These are phyloP conservation scores for Pachycephus smyrnensis DNA, from an alignment of 2,888 invertebrate genomes.

Conservation along the genomic window DNA sequence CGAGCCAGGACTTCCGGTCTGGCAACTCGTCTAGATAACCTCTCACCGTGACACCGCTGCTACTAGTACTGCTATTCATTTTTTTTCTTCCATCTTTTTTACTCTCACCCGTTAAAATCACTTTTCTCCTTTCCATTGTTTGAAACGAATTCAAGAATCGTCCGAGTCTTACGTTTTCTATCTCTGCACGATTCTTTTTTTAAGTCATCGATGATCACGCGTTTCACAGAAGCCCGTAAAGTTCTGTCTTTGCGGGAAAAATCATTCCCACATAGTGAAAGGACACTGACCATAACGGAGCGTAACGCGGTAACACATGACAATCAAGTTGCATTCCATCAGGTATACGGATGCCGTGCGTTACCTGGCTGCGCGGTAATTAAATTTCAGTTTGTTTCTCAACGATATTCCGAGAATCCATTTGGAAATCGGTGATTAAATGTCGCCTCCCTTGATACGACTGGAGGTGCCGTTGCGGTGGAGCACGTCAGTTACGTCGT, in stretches of 20 bases:
- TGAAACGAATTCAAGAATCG: neutral
- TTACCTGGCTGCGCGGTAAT: slow-evolving; percentile 25
- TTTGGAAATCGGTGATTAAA: slow-evolving; percentile 43
- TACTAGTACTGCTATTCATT: neutral
- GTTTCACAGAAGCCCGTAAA: neutral
- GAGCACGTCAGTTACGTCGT: slow-evolving; percentile 1
- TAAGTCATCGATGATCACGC: too few species aligned
- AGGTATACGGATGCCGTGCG: neutral
- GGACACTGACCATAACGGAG: neutral
- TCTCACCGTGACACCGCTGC: slow-evolving; percentile 31
- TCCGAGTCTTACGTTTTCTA: neutral
- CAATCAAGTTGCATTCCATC: slow-evolving; percentile 2
- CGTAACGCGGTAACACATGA: neutral
- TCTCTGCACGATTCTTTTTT: neutral
- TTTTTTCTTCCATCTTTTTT: neutral
- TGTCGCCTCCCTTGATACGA: slow-evolving; percentile 23
- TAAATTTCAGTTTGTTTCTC: slow-evolving; percentile 44
- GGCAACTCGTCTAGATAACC: slow-evolving; percentile 60
- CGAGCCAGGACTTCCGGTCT: slow-evolving; percentile 30
- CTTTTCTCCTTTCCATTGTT: neutral
- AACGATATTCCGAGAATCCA: slow-evolving; percentile 49
- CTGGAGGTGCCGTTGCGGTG: neutral
- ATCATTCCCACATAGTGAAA: neutral
- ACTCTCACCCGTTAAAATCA: neutral
- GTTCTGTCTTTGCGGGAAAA: neutral